Evolutionary conservation across 2,113 vertebrate genomes (phyloP).

Genomic region (Aspiorhynchus laticeps): DNA sequence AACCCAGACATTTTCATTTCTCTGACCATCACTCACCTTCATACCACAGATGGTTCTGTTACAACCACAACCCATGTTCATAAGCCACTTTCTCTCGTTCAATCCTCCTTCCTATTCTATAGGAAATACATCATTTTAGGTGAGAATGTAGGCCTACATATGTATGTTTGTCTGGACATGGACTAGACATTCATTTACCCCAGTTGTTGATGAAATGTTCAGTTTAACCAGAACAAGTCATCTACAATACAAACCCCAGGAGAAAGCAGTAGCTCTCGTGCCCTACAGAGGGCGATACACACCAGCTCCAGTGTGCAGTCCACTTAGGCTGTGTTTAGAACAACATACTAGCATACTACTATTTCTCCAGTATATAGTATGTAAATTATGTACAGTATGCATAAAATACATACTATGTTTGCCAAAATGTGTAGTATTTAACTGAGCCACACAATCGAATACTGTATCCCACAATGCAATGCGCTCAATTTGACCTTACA

Average conservation of each 20-base stretch:
- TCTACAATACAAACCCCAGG: neutral
- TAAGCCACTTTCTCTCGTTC: neutral
- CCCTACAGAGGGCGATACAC: conserved; percentile 42
- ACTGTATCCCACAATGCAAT: neutral
- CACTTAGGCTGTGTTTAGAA: neutral
- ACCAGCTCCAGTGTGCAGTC: neutral
- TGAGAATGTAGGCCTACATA: neutral
- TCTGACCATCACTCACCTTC: neutral
- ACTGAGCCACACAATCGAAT: neutral
- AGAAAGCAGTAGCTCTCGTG: neutral
- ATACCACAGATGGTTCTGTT: neutral
- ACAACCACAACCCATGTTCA: neutral
- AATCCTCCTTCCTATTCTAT: neutral
- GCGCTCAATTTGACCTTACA: neutral
- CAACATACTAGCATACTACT: neutral
- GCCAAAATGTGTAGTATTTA: neutral
- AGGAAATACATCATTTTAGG: neutral
- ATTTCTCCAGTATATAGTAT: neutral
- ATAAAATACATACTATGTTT: neutral
- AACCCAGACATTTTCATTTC: conserved; percentile 17
- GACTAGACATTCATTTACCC: neutral
- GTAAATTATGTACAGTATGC: neutral
- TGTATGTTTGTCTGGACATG: neutral
- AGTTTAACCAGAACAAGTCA: neutral
- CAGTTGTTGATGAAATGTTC: neutral